Evolutionary conservation across 2,888 invertebrate species (phyloP), one percentile per base, ranked within the genome.

Genomic region (Adelphocoris suturalis): DNA sequence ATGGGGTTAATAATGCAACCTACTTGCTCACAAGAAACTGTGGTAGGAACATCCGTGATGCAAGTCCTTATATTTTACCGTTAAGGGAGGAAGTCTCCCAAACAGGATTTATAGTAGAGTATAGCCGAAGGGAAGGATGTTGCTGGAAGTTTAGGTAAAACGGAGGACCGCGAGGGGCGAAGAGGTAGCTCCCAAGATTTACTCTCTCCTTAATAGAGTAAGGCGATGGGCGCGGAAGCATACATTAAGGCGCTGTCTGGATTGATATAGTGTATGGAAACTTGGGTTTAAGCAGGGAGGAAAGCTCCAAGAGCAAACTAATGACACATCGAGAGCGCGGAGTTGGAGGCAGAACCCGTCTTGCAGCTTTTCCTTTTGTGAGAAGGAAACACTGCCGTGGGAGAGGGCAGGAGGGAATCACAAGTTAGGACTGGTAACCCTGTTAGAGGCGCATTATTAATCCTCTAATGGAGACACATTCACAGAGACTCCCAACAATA

Each of bases 381-480:
- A 76, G 76, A 48, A 61, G 61, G 61, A 28, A 61, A 57, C 68
- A 61, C 55, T 46, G 85, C 37, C 37, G 68, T 52, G 82, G 48
- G 82, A 37, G 37, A 27, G 27, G 82, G 52, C 14, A 82, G 55
- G 68, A 46, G 52, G 78, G 87, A 87, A 87, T 87, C 87, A 87
- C 87, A 87, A 87, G 87, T 87, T 87, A 87, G 87, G 68, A 87
- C 87, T 87, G 76, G 87, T 91, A 91, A 91, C 91, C 90, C 86
- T 76, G 91, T 91, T 91, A 89, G 88, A 90, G 46, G 90, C 91
- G 91, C 91, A 91, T 91, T 91, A 91, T 91, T 91, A 91, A 91
- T 91, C 91, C 90, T 86, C 90, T 91, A 91, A 91, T 91, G 91
- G 91, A 90, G 91, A 91, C 90, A 91, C 90, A 91, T 91, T 91